phyloP scores from a whole-genome alignment of 2,113 vertebrate species.

The Trematocara stigmaticum region DNA sequence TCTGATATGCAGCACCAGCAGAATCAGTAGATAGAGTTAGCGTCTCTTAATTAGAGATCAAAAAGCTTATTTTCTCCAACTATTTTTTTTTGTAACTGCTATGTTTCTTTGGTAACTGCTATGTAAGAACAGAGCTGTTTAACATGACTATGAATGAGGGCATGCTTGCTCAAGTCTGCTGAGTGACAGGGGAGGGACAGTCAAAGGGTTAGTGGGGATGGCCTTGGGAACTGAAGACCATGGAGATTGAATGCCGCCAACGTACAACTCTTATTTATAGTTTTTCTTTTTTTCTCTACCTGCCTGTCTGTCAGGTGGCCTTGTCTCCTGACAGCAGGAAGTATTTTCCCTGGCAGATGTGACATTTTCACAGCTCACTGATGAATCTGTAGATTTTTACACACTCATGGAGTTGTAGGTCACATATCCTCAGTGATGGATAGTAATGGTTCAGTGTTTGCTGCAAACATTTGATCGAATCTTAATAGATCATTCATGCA shows the following conservation, averaged over 20 bases:
- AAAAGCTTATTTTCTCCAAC: not conserved
- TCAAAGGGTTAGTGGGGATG: constrained; percentile 1
- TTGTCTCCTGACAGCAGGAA: constrained; percentile 5
- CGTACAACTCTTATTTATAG: constrained; percentile 43
- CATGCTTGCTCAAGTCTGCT: not conserved
- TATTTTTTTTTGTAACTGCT: not conserved
- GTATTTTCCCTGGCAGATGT: not conserved
- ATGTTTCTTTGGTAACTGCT: not conserved
- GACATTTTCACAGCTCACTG: constrained; percentile 23
- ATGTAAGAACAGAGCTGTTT: not conserved
- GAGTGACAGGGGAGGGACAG: not conserved
- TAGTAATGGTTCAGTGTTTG: not conserved
- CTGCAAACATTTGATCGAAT: not conserved
- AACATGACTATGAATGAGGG: not conserved
- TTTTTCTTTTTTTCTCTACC: constrained; percentile 1
- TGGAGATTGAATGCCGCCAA: constrained; percentile 13
- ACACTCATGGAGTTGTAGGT: not conserved
- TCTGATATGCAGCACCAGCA: not conserved
- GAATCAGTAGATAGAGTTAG: not conserved
- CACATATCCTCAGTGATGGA: not conserved
- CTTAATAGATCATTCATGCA: not conserved
- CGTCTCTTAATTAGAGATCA: not conserved
- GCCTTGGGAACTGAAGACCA: constrained; percentile 40
- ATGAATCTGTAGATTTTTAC: constrained; percentile 12
- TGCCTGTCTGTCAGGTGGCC: constrained; percentile 10